A percentile compares a stretch with the other conserved stretches of the same genome.
Conservation (phyloP, 1,140 invertebrate species). For the Panagrolaimus sp. region DNA sequence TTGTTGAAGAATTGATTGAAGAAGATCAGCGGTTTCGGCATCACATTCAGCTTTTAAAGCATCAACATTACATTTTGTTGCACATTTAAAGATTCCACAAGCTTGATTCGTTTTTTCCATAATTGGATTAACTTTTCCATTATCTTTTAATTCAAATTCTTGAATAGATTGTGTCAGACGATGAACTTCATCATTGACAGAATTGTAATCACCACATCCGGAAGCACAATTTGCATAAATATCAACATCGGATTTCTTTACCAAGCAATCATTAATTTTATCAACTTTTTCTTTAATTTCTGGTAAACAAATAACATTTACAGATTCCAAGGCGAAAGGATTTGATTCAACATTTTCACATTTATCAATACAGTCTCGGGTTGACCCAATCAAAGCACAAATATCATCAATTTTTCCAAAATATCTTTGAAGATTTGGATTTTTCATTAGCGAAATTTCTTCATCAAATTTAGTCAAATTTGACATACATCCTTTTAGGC, state of each 20-base stretch:
- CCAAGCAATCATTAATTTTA: conserved; percentile 14
- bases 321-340: conserved; percentile 19
- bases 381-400: conserved; percentile 10
- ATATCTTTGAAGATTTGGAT: conserved; percentile 8
- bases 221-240: conserved; percentile 1
- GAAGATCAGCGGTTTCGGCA: neutral
- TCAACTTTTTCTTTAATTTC: neutral
- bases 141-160: no score
- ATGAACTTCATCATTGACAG: conserved; percentile 15
- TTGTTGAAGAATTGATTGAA: neutral
- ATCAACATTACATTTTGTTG: neutral
- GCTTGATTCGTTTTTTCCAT: neutral
- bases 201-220: conserved; percentile 2
- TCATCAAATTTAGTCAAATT: neutral
- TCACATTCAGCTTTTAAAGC: neutral
- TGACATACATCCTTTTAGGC: conserved; percentile 14
- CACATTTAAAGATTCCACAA: conserved; percentile 11
- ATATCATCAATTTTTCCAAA: conserved; percentile 12
- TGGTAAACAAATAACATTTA: conserved; percentile 11
- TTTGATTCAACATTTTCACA: conserved; percentile 15
- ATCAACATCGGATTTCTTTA: neutral
- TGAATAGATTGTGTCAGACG: neutral
- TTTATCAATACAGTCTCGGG: conserved; percentile 17
- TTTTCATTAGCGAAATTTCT: conserved; percentile 22
- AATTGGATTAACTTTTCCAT: neutral